Evolutionary conservation across 2,888 invertebrate species (phyloP), one percentile per base, ranked within the genome.

Genomic region (Adelphocoris suturalis): DNA sequence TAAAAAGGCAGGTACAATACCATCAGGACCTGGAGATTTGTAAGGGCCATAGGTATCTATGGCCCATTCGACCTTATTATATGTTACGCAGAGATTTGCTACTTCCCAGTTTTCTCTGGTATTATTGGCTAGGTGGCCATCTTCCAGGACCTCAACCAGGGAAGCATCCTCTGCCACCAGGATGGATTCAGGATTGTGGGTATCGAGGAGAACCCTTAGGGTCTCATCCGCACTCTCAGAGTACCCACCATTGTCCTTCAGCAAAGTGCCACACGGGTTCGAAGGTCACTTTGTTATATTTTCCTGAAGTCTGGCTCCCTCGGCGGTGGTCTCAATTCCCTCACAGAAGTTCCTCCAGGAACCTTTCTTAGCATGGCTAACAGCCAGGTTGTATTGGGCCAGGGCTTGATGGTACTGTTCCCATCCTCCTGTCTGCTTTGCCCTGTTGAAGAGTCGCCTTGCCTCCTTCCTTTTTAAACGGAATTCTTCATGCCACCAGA

Each of bases 381-480:
- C n/a, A 61, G 27, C 28, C 37, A 14, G 28, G 4, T 86, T n/a
- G 68, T 86, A 86, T 9, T 16, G 13, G 0, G 61, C 16, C 14
- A 57, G 68, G 19, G 61, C 28, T 55, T 57, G 12, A 12, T 57
- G 47, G 27, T 55, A 85, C 16, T 27, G 14, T 19, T 85, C 85
- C 85, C 85, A 85, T 57, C n/a, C n/a, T 28, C 55, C 23, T 4
- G 75, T 47, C 47, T 48, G 28, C 46, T 90, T 19, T 52, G 82
- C 82, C 55, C 84, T 12, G 27, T 90, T 47, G 85, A 89, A 55
- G 61, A 84, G 57, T 13, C 61, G 27, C 84, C 90, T 48, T 16
- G 9, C 13, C 75, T 75, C 52, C 52, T 52, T 52, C 52, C 52
- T 52, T 16, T 52, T 52, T 11, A 37, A 2, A 2, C 16, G 2